Conservation (phyloP, 2,888 invertebrate species). For the Hydroisotoma schaefferi region DNA sequence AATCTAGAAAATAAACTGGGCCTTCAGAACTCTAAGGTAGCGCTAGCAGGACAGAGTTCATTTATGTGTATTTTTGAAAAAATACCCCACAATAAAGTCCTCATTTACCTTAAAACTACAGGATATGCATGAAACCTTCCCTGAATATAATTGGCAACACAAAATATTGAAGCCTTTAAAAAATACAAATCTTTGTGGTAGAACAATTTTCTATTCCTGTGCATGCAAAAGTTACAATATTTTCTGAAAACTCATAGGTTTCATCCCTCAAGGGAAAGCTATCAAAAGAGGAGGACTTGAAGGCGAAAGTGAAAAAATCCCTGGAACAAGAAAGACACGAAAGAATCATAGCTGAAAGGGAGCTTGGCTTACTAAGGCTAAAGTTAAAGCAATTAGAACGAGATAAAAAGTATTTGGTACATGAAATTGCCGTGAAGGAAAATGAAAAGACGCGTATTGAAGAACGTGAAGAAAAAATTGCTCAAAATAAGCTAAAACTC, state of each 20-base stretch:
- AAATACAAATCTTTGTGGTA: too few relatives aligned
- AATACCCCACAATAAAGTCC: not conserved
- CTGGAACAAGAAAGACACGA: slow-evolving; percentile 26
- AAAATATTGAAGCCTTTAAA: too few relatives aligned
- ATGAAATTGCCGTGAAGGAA: slow-evolving; percentile 36
- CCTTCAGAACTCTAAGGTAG: slow-evolving; percentile 19
- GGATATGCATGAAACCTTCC: slow-evolving; percentile 14
- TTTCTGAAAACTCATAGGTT: too few relatives aligned
- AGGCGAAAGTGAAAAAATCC: slow-evolving; percentile 18
- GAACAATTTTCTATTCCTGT: too few relatives aligned
- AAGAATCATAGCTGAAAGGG: slow-evolving; percentile 29
- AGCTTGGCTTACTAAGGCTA: slow-evolving; percentile 23
- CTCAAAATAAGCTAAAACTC: slow-evolving; percentile 28
- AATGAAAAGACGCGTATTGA: slow-evolving; percentile 25
- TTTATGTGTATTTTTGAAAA: not conserved
- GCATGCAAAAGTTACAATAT: too few relatives aligned
- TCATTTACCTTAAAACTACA: not conserved
- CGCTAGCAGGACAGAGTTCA: too few relatives aligned
- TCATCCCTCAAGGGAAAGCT: slow-evolving; percentile 31
- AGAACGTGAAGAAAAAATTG: slow-evolving; percentile 19
- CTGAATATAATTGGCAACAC: not conserved
- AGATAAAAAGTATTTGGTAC: slow-evolving; percentile 29
- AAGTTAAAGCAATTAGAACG: slow-evolving; percentile 32
- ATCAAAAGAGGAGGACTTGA: slow-evolving; percentile 1
- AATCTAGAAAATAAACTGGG: slow-evolving; percentile 5